Base-by-base conservation (phyloP, 1,140 invertebrate genomes). In the Macrocentrus cingulum region DNA sequence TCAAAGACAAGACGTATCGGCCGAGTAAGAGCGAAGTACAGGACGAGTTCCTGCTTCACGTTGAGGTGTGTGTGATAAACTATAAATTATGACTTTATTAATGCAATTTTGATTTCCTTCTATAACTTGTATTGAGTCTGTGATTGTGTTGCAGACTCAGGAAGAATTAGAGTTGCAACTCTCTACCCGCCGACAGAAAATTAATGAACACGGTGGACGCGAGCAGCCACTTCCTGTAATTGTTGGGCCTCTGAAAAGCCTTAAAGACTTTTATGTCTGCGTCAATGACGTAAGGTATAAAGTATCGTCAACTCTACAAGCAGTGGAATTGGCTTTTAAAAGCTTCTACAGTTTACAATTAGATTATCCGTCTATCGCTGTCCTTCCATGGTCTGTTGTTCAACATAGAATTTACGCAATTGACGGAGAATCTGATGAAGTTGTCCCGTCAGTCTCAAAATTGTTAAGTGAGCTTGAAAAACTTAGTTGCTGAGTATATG, bases 321-420 rank as follows among this genome's bases (percentile, higher is more conserved):
- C 58, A n/a, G 13, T 65, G 0, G 60, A 65, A 13, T 36, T 60
- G 9, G 36, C 23, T 51, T 65, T 65, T 45, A 65, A 65, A 58
- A 60, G 57, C 25, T 65, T 63, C 23, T 65, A 56, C 16, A 32
- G 36, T 8, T 22, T 63, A 8, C 61, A 63, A 55, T 45, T 63
- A 42, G 19, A 56, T n/a, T 65, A 42, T 48, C 64, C 58, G 22
- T 20, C 11, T 39, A 59, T 55, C 54, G 16, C 61, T 15, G 46
- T 45, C 56, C 16, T 49, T 6, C 36, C 53, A 7, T 65, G 58
- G 60, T 52, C 56, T 11, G 36, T 63, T 18, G 29, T 63, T 22
- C 61, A 66, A 37, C 16, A 45, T 34, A 44, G 52, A 11, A 20
- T 66, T 9, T 66, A 61, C 23, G 23, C 37, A 19, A 61, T 66